These are phyloP conservation scores for Lepidocolaptes lacrymiger DNA, from an alignment of 2,797 vertebrate species.

Conservation along the genomic window DNA sequence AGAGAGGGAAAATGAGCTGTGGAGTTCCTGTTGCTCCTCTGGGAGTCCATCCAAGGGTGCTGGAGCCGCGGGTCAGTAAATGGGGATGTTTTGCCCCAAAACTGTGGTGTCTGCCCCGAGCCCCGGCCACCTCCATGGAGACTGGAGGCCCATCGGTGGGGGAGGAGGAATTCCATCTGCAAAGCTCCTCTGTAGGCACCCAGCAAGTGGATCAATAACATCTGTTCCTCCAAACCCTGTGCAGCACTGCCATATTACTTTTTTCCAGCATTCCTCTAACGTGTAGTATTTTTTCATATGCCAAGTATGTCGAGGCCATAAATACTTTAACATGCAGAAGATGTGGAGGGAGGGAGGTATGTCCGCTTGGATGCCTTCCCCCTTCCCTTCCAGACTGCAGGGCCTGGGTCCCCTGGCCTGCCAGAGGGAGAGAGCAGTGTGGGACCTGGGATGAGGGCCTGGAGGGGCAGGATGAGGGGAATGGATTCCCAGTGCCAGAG, in stretches of 20 bases:
- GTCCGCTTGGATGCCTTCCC: background rate
- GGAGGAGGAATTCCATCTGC: background rate
- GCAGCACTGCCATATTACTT: background rate
- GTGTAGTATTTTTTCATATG: background rate
- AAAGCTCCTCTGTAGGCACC: background rate
- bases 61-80: background rate
- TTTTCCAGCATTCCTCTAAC: slow-evolving; percentile 34
- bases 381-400: background rate
- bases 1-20: background rate
- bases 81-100: background rate
- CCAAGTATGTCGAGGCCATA: slow-evolving; percentile 21
- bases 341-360: background rate
- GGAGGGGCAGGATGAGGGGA: background rate
- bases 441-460: background rate
- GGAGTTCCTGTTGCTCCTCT: background rate
- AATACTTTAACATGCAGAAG: slow-evolving; percentile 33
- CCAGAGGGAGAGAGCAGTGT: fast-evolving
- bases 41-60: background rate
- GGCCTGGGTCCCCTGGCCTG: background rate
- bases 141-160: background rate
- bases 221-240: background rate
- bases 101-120: fast-evolving
- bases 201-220: background rate
- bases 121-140: background rate
- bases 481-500: background rate